These are phyloP conservation scores for Leptopilina myrica DNA, from an alignment of 2,888 invertebrate species.

Conservation along the genomic window DNA sequence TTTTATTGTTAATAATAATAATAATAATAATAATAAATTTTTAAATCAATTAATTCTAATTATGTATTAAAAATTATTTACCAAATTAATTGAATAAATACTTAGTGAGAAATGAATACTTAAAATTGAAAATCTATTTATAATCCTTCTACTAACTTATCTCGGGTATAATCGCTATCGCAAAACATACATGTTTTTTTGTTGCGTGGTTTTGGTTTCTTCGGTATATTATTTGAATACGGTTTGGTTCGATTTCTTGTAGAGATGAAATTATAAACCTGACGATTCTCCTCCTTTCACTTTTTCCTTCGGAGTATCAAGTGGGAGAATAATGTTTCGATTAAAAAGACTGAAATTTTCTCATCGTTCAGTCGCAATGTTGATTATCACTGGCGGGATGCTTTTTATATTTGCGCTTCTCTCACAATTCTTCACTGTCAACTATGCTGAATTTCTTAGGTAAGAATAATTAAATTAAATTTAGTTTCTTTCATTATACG, in stretches of 20 bases:
- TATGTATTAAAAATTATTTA: no score
- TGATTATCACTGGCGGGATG: constrained; percentile 59
- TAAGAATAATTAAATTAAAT: constrained; percentile 49
- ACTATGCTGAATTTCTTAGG: constrained; percentile 54
- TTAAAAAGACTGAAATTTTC: constrained; percentile 52
- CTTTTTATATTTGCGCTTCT: constrained; percentile 55
- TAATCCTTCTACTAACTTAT: constrained; percentile 1
- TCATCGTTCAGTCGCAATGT: constrained; percentile 53
- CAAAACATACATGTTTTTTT: neutral
- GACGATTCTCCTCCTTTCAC: constrained; percentile 40
- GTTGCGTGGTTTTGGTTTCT: neutral
- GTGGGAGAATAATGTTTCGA: constrained; percentile 59
- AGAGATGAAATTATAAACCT: constrained; percentile 18
- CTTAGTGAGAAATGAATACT: neutral
- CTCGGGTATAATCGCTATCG: neutral
- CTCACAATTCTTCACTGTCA: constrained; percentile 49
- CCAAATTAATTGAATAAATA: neutral
- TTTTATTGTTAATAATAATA: no score
- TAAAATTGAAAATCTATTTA: neutral
- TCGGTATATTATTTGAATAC: neutral
- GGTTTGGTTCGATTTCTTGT: neutral
- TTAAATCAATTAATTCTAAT: no score
- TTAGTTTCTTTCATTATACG: neutral
- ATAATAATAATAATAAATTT: no score
- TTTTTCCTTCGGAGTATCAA: constrained; percentile 38